Conservation (phyloP, 2,113 vertebrate genomes). For the Typhlomys cinereus region DNA sequence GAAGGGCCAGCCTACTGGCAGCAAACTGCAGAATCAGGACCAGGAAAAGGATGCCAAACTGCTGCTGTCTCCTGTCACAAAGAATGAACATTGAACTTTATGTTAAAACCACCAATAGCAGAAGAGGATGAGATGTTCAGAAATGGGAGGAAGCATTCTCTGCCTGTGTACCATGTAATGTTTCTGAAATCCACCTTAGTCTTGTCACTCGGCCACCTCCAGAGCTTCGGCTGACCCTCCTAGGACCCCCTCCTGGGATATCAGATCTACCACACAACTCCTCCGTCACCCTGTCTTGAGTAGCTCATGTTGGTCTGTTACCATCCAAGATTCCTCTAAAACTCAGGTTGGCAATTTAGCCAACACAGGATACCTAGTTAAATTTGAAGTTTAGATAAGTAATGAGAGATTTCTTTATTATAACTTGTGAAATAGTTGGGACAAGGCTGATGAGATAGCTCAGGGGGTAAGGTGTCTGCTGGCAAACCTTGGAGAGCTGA, state of each 20-base stretch:
- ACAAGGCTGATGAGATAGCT: too few species aligned
- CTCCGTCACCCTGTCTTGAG: not conserved
- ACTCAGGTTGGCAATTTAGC: not conserved
- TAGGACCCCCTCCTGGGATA: too few species aligned
- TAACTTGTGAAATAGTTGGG: not conserved
- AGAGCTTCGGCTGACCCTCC: not conserved
- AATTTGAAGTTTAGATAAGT: slow-evolving; percentile 4
- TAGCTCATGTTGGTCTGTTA: not conserved
- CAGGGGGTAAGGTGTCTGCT: too few species aligned
- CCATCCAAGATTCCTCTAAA: not conserved
- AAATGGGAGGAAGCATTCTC: not conserved
- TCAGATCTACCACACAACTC: not conserved
- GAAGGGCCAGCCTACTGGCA: not conserved
- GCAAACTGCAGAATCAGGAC: not conserved
- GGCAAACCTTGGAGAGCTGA: too few species aligned
- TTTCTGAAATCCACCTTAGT: too few species aligned
- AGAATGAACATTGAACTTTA: not conserved
- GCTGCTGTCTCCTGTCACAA: not conserved
- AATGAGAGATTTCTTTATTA: not conserved
- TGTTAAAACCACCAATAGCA: not conserved
- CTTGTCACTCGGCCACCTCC: not conserved
- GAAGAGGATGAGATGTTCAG: not conserved
- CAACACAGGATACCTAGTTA: not conserved
- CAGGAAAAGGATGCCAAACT: not conserved
- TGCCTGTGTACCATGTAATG: too few species aligned